Conservation (phyloP, 2,113 vertebrate genomes). For the Ameiurus melas region DNA sequence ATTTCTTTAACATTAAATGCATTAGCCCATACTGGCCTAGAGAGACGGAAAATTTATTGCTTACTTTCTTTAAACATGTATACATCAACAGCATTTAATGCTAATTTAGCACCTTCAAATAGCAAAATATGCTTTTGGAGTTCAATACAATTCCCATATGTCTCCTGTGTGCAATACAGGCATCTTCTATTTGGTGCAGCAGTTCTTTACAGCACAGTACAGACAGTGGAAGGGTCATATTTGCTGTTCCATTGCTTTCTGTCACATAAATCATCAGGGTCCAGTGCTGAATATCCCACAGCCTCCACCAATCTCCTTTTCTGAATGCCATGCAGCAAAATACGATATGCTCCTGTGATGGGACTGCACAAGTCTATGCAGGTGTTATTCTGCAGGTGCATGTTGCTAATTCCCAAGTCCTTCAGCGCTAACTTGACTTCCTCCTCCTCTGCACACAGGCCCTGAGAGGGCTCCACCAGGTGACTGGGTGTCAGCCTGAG, state of each 20-base stretch:
- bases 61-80: background rate
- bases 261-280: conserved; percentile 59
- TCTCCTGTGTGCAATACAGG: background rate
- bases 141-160: background rate
- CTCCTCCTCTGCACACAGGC: conserved; percentile 66
- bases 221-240: conserved; percentile 67
- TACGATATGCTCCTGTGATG: conserved; percentile 72
- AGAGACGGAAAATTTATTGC: background rate
- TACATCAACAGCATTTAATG: background rate
- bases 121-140: background rate
- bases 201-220: conserved; percentile 61
- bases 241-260: conserved; percentile 54
- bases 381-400: conserved; percentile 70
- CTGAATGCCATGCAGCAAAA: conserved; percentile 73
- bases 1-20: background rate
- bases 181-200: too few relatives aligned
- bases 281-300: conserved; percentile 60
- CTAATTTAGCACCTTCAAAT: background rate
- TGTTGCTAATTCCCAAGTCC: conserved; percentile 61
- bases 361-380: conserved; percentile 64
- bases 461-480: conserved; percentile 53
- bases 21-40: background rate
- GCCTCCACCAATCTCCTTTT: conserved; percentile 65
- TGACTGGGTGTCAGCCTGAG: conserved; percentile 64
- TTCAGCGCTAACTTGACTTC: conserved; percentile 66